These are phyloP conservation scores for Scrobipalpa costella DNA, from an alignment of 2,888 invertebrate species.

Conservation along the genomic window DNA sequence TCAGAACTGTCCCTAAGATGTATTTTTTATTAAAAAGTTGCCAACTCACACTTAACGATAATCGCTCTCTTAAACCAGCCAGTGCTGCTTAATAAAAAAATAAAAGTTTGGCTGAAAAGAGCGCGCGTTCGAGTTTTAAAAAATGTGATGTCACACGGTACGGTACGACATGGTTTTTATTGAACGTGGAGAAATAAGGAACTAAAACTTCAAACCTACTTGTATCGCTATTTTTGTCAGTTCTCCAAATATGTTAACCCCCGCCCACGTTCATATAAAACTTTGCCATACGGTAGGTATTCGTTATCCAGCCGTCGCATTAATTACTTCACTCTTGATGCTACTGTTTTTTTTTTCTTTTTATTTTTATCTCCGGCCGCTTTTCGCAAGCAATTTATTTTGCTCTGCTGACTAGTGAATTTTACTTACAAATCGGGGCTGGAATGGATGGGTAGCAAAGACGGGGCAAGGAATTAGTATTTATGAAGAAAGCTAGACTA, in stretches of 20 bases:
- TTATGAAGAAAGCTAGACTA: conserved; percentile 10
- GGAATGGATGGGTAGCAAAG: conserved; percentile 26
- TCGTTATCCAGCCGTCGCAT: conserved; percentile 51
- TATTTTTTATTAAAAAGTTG: conserved; percentile 11
- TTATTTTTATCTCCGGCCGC: conserved; percentile 48
- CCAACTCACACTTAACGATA: conserved; percentile 12
- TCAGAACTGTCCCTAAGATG: not conserved
- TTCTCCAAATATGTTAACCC: no score
- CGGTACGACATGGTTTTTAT: no score
- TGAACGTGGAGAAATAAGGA: no score
- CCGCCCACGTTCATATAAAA: no score
- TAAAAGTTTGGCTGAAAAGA: conserved; percentile 2
- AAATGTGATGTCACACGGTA: conserved; percentile 39
- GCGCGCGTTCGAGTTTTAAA: conserved; percentile 18
- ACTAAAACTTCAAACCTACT: no score
- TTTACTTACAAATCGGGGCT: conserved; percentile 60
- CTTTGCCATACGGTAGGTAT: conserved; percentile 44
- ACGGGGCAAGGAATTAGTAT: conserved; percentile 17
- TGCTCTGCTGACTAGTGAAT: conserved; percentile 57
- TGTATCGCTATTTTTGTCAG: no score
- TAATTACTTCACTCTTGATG: conserved; percentile 64
- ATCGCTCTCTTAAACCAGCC: conserved; percentile 11
- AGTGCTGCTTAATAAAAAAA: conserved; percentile 12
- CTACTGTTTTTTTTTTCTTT: conserved; percentile 50
- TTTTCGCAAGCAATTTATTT: conserved; percentile 66